Base-by-base conservation (phyloP, 1,140 invertebrate species). In the Lepidurus couesii region DNA sequence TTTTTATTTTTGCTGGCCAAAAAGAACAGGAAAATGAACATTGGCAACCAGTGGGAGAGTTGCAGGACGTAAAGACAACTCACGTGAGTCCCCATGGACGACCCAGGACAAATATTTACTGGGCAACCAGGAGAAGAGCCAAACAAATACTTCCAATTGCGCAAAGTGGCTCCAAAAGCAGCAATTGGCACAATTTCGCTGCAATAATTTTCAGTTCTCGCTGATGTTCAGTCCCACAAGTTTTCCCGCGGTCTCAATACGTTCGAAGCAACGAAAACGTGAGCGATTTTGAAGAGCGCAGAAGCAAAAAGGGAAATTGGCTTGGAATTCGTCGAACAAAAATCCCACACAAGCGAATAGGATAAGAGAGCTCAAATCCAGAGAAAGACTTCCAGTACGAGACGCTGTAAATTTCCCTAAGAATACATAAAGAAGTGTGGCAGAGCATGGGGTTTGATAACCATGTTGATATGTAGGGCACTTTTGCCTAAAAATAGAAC, bases 401-500 rank as follows among this genome's bases (percentile, higher is more conserved):
- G 21, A 65, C 53, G 13, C 53, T 65, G 16, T 21, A 13, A 13
- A 21, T 13, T n/a, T 16, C 16, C 16, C 4, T n/a, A 65, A 13
- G 53, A 65, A 13, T 13, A 65, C 16, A 65, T 21, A 13, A 65
- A 16, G 53, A 65, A 65, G 53, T 65, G 21, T 21, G 4, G 21
- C 34, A 65, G 6, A n/a, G 53, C 53, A 65, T 65, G 21, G 53
- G 53, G 4, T 21, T 65, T 65, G 16, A 65, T n/a, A 65, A 65
- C 53, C 21, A 21, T 65, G 53, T 47, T 65, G 53, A 65, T 65
- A 65, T 65, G 53, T 65, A 65, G 53, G 53, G 53, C n/a, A 65
- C 16, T 65, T 65, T 65, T 65, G 53, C 53, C 53, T 65, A 65
- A 21, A 65, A 65, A 13, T 34, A 34, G 34, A 34, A 34, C 34